Conservation (phyloP, 37 sponge, comb jelly and placozoan genomes). For the Bolinopsis microptera region DNA sequence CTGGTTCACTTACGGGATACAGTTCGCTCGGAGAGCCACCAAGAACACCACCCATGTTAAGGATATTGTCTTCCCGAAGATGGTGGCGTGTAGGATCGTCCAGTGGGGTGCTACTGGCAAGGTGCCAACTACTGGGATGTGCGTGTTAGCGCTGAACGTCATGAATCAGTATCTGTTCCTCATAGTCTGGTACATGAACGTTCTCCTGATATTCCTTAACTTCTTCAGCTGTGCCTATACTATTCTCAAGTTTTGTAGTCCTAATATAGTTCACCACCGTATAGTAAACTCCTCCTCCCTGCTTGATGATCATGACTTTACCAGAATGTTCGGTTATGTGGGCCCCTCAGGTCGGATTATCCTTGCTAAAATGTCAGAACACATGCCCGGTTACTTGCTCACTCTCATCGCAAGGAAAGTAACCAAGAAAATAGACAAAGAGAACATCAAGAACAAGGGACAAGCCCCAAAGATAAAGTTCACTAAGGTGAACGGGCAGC, state of each 20-base stretch:
- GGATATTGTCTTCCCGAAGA: constrained; percentile 47
- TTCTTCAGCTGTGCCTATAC: background rate
- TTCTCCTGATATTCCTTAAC: constrained; percentile 13
- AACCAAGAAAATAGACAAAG: constrained; percentile 31
- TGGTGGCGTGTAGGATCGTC: constrained; percentile 3
- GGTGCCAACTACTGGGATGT: background rate
- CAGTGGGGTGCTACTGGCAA: background rate
- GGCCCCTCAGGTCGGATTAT: constrained; percentile 20
- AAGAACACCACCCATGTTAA: background rate
- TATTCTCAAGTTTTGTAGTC: background rate
- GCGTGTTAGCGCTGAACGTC: constrained; percentile 12
- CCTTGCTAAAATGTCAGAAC: constrained; percentile 15
- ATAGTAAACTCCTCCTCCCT: constrained; percentile 15
- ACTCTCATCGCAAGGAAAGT: background rate
- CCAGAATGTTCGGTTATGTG: constrained; percentile 2
- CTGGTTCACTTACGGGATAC: constrained; percentile 9
- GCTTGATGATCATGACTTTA: background rate
- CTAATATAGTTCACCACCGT: background rate
- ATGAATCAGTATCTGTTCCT: constrained; percentile 47
- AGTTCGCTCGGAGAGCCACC: background rate
- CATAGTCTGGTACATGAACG: constrained; percentile 50
- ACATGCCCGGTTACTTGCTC: constrained; percentile 33
- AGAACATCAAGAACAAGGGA: background rate
- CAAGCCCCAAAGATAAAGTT: background rate
- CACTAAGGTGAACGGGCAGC: background rate